These are phyloP conservation scores for Caenorhabditis afra DNA, from an alignment of 2,888 invertebrate species.

Conservation along the genomic window DNA sequence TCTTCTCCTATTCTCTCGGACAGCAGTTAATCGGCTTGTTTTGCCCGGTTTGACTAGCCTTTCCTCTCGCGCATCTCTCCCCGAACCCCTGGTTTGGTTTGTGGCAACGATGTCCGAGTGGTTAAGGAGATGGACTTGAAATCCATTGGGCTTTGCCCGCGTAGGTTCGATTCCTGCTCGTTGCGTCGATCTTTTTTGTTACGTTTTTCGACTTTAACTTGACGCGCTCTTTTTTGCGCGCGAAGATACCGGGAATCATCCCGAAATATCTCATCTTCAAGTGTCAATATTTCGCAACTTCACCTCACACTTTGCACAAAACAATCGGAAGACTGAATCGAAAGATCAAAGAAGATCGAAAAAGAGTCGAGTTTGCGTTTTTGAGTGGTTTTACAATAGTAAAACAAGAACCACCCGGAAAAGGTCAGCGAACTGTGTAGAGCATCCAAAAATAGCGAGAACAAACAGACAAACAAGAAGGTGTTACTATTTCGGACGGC, in stretches of 20 bases:
- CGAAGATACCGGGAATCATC: not conserved
- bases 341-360: not conserved
- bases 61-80: too few relatives aligned
- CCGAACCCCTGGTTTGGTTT: too few relatives aligned
- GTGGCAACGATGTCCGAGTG: conserved; percentile 83
- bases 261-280: too few relatives aligned
- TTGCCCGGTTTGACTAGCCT: too few relatives aligned
- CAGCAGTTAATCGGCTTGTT: too few relatives aligned
- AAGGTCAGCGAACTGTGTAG: not conserved
- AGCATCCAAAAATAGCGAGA: conserved; percentile 1
- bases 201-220: too few relatives aligned
- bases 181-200: conserved; percentile 63
- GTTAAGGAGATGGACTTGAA: conserved; percentile 86
- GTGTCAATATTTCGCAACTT: too few relatives aligned
- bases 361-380: not conserved
- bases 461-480: conserved; percentile 1
- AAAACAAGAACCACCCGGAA: not conserved
- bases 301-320: too few relatives aligned
- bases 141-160: conserved; percentile 86
- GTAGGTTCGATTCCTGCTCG: conserved; percentile 86
- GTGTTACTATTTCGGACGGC: conserved; percentile 4
- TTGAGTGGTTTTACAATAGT: not conserved
- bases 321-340: not conserved
- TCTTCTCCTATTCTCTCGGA: too few relatives aligned
- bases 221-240: too few relatives aligned